Percentiles rank a stretch among this genome's conserved stretches.
phyloP scores from a whole-genome alignment of 2,113 vertebrate species.

The Sorex araneus region DNA sequence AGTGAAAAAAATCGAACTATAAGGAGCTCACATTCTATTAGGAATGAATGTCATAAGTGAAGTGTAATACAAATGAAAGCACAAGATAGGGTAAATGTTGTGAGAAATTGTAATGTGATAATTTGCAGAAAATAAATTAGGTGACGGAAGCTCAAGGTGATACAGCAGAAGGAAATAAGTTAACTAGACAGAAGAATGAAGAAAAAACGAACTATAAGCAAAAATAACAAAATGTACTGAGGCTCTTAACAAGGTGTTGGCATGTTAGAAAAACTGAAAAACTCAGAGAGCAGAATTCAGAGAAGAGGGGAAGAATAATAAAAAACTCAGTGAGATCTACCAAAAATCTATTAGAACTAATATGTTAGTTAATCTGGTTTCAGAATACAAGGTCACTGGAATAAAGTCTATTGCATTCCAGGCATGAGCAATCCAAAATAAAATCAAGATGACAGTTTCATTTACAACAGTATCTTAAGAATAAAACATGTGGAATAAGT shows the following conservation, averaged over 20 bases:
- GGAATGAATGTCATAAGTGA: background rate
- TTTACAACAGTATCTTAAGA: slow-evolving; percentile 42
- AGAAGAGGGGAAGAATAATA: background rate
- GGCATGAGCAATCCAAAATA: slow-evolving; percentile 38
- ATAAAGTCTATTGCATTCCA: background rate
- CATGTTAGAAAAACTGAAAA: background rate
- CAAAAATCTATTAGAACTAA: background rate
- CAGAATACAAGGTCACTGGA: background rate
- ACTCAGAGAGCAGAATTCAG: background rate
- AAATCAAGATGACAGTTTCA: slow-evolving; percentile 28
- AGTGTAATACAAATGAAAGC: background rate
- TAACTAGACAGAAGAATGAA: background rate
- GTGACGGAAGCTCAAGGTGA: background rate
- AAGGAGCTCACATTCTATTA: background rate
- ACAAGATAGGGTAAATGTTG: background rate
- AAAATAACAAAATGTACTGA: background rate
- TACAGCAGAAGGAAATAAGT: background rate
- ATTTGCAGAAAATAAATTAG: background rate
- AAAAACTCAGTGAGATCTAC: background rate
- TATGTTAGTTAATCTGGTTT: background rate
- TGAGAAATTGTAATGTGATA: background rate
- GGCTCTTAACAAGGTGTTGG: background rate
- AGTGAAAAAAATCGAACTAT: background rate
- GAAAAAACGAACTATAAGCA: slow-evolving; percentile 5
- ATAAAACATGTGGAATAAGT: background rate